phyloP scores from a whole-genome alignment of 1,140 invertebrate genomes.

The Aphaenogaster floridana region DNA sequence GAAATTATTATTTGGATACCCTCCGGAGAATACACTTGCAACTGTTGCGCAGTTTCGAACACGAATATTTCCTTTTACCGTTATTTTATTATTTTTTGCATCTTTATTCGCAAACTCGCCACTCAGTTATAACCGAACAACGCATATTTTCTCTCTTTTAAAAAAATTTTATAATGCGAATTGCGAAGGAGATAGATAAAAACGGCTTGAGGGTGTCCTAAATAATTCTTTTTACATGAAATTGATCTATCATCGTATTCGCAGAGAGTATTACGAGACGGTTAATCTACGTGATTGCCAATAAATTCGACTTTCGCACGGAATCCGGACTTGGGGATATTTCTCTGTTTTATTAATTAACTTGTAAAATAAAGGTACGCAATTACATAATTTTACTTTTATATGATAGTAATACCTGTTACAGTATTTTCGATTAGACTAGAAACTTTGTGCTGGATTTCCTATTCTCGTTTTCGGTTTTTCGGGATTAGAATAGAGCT shows the following conservation, averaged over 20 bases:
- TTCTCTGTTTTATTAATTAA: conserved; percentile 75
- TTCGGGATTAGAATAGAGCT: conserved; percentile 43
- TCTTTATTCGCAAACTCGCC: conserved; percentile 17
- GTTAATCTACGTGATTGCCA: conserved; percentile 32
- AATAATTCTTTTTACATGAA: conserved; percentile 61
- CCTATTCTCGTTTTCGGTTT: conserved; percentile 47
- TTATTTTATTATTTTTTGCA: conserved; percentile 23
- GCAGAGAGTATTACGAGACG: conserved; percentile 48
- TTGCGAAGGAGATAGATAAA: not conserved
- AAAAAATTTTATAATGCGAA: conserved; percentile 34
- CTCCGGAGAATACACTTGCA: not conserved
- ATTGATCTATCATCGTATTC: conserved; percentile 16
- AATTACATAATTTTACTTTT: conserved; percentile 83
- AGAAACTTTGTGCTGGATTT: conserved; percentile 78
- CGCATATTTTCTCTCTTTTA: not conserved
- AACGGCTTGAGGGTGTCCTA: conserved; percentile 39
- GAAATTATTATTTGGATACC: conserved; percentile 37
- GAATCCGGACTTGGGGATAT: conserved; percentile 63
- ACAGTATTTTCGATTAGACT: conserved; percentile 87
- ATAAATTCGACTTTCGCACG: conserved; percentile 25
- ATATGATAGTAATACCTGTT: conserved; percentile 86
- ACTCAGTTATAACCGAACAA: not conserved
- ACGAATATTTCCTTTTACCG: conserved; percentile 4
- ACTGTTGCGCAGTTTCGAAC: not conserved
- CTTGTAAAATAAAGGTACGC: conserved; percentile 84